Evolutionary conservation across 2,797 vertebrate species (phyloP).

Genomic region (Gephyroberyx darwinii): DNA sequence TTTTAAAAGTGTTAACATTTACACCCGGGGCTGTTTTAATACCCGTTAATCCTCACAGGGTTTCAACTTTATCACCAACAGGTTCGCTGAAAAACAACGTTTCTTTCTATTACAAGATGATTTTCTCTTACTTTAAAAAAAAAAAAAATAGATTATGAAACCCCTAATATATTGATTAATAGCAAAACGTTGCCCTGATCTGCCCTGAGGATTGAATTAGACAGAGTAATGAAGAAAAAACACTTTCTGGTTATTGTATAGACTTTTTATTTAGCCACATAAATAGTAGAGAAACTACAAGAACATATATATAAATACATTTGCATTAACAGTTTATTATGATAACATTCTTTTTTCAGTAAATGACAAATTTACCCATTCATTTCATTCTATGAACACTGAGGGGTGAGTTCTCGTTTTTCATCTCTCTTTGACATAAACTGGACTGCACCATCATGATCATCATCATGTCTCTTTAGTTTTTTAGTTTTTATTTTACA

Average conservation of each 20-base stretch:
- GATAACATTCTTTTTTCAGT: constrained; percentile 68
- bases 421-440: constrained; percentile 54
- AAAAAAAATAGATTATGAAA: too few species aligned
- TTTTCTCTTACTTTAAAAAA: too few species aligned
- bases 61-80: too few species aligned
- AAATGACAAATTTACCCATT: constrained; percentile 85
- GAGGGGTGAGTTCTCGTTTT: constrained; percentile 38
- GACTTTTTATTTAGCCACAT: constrained; percentile 94
- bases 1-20: too few species aligned
- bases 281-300: constrained; percentile 99
- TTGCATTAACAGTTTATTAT: constrained; percentile 88
- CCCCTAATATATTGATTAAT: neutral
- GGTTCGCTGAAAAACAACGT: too few species aligned
- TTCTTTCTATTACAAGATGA: too few species aligned
- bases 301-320: constrained; percentile 98
- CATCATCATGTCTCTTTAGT: constrained; percentile 32
- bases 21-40: too few species aligned
- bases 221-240: neutral
- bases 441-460: constrained; percentile 37
- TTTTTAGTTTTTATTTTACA: constrained; percentile 57
- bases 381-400: constrained; percentile 86
- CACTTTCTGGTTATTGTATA: constrained; percentile 76
- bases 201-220: neutral
- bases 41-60: too few species aligned
- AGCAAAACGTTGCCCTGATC: neutral